Evolutionary conservation across 2,797 vertebrate genomes (phyloP).

Genomic region (Cyprinodon diabolis): DNA sequence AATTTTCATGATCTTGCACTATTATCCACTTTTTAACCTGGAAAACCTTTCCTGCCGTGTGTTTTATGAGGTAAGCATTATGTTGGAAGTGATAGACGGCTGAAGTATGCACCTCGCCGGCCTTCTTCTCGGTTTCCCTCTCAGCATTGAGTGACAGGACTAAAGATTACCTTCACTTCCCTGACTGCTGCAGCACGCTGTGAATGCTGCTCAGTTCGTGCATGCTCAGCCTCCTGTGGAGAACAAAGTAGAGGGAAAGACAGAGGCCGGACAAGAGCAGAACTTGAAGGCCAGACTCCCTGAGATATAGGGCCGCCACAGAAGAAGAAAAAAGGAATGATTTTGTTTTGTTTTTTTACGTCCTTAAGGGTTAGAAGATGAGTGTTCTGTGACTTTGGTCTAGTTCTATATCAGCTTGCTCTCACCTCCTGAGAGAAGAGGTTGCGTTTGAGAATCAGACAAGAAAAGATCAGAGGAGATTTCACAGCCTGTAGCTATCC

Average conservation of each 20-base stretch:
- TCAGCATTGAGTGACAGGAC: conserved; percentile 59
- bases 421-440: conserved; percentile 73
- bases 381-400: conserved; percentile 82
- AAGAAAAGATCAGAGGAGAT: conserved; percentile 83
- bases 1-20: not conserved
- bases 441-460: conserved; percentile 82
- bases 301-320: conserved; percentile 68
- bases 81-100: conserved; percentile 39
- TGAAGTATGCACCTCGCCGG: conserved; percentile 37
- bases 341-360: conserved; percentile 49
- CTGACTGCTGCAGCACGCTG: conserved; percentile 48
- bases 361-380: conserved; percentile 75
- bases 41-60: conserved; percentile 19
- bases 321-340: conserved; percentile 63
- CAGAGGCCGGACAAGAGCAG: conserved; percentile 40
- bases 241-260: conserved; percentile 65
- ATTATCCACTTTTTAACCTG: conserved; percentile 1
- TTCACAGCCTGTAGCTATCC: conserved; percentile 81
- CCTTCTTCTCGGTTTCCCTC: conserved; percentile 39
- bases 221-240: conserved; percentile 66
- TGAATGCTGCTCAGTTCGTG: conserved; percentile 47
- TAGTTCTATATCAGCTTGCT: conserved; percentile 76
- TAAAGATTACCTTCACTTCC: conserved; percentile 67
- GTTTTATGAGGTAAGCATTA: conserved; percentile 21
- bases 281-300: conserved; percentile 43